These are phyloP conservation scores for Bubalus kerabau DNA, from an alignment of 2,113 vertebrate species.

Conservation along the genomic window DNA sequence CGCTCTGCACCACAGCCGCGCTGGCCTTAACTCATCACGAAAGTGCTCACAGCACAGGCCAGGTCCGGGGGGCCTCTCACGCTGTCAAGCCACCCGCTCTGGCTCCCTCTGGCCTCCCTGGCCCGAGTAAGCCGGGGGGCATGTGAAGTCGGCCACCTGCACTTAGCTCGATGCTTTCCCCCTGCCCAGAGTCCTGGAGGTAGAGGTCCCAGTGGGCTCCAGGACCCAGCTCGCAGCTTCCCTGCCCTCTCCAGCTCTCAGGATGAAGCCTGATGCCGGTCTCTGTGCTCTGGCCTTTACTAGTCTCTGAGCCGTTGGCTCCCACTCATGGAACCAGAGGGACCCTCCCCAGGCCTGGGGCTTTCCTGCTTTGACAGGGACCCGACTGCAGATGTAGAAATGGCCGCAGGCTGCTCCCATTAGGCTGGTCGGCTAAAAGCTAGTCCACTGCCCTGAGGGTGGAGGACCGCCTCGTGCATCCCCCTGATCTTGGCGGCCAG, in stretches of 20 bases:
- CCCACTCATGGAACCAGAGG: not conserved
- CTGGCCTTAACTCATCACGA: not conserved
- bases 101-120: fast-evolving
- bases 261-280: fast-evolving
- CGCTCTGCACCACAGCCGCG: fast-evolving
- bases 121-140: not conserved
- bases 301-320: not conserved
- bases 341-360: not conserved
- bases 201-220: fast-evolving
- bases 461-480: fast-evolving
- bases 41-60: fast-evolving
- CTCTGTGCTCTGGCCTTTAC: fast-evolving
- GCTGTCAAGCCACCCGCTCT: fast-evolving
- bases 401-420: fast-evolving
- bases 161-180: fast-evolving
- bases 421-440: no score
- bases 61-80: fast-evolving
- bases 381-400: not conserved
- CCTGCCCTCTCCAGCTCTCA: not conserved
- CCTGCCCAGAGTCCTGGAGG: fast-evolving
- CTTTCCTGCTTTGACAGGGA: not conserved
- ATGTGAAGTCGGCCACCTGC: fast-evolving
- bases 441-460: fast-evolving
- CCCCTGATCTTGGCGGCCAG: fast-evolving
- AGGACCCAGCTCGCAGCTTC: fast-evolving